These are phyloP conservation scores for Solea solea DNA, from an alignment of 2,113 vertebrate genomes.

Conservation along the genomic window DNA sequence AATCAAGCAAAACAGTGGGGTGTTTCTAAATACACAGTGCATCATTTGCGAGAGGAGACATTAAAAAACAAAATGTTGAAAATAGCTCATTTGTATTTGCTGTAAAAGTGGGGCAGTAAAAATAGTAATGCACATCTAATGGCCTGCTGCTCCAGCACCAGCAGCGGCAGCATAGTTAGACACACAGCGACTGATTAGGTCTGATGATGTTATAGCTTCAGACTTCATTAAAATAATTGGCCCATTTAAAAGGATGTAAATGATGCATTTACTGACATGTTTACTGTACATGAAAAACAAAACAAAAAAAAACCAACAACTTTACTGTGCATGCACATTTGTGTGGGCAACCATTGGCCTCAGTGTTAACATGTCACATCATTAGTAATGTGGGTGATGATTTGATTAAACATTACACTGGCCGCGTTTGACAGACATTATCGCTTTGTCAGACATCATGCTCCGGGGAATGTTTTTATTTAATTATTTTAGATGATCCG, in stretches of 20 bases:
- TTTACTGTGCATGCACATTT: background rate
- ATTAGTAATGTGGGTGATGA: slow-evolving; percentile 19
- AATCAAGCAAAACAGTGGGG: background rate
- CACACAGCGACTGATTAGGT: background rate
- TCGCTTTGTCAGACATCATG: slow-evolving; percentile 18
- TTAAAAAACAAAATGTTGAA: slow-evolving; percentile 10
- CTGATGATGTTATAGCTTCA: slow-evolving; percentile 5
- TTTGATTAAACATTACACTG: slow-evolving; percentile 47
- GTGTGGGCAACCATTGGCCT: background rate
- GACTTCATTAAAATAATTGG: background rate
- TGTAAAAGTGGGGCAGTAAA: slow-evolving; percentile 2
- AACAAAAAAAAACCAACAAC: background rate
- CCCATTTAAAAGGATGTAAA: background rate
- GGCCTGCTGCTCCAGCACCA: background rate
- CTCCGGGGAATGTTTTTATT: slow-evolving; percentile 13
- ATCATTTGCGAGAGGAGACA: background rate
- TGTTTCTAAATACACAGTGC: background rate
- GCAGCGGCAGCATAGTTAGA: background rate
- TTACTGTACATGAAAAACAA: background rate
- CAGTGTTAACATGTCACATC: background rate
- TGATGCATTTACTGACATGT: background rate
- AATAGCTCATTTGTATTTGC: slow-evolving; percentile 9
- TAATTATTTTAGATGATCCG: slow-evolving; percentile 13
- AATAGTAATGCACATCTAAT: slow-evolving; percentile 2
- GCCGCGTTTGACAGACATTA: slow-evolving; percentile 28